Evolutionary conservation across 1,140 invertebrate genomes (phyloP), one percentile per base, ranked within the genome.

Genomic region (Drosophila lowei): DNA sequence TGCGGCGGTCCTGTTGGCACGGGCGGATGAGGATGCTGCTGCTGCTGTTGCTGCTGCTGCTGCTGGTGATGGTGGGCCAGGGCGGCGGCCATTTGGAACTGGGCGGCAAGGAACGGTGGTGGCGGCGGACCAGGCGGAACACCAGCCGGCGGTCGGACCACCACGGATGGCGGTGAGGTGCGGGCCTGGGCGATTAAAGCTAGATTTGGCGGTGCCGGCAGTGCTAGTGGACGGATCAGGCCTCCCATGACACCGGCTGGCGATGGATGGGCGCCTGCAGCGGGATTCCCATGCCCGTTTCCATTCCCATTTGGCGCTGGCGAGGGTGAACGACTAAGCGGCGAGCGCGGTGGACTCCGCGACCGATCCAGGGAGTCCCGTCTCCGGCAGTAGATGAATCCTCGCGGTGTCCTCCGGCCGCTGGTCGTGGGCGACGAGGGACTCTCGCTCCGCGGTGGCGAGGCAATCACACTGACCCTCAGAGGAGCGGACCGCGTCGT

Each of bases 31-130:
- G 71, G 75, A 44, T 79, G 83, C 18, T 76, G 71, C 7, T 72
- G 70, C 38, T 88, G 71, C 25, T 79, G 92, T 92, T 23, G 94
- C 92, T 18, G 81, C 73, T 15, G 86, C 66, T 8, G 83, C 62
- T 41, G 89, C 62, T 38, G 89, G 74, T 48, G 89, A 72, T 91
- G 90, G 3, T 90, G 90, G 0, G 94, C 94, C 21, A 93, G 78
- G 0, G 94, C 94, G 1, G 94, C 94, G 1, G 94, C 94, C 70
- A 94, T 94, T 77, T 95, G 94, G 62, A 94, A 94, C 74, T 95
- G 95, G 18, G 90, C 90, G 13, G 93, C 93, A 43, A 95, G 92
- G 74, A 95, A 95, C 84, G 95, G 95, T 6, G 95, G 95, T 79
- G 93, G 94, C 1, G 86, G 81, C 38, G 72, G 74, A 38, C 71